Evolutionary conservation across 2,888 invertebrate genomes (phyloP), one percentile per base, ranked within the genome.

Genomic region (Anagyrus pseudococci): DNA sequence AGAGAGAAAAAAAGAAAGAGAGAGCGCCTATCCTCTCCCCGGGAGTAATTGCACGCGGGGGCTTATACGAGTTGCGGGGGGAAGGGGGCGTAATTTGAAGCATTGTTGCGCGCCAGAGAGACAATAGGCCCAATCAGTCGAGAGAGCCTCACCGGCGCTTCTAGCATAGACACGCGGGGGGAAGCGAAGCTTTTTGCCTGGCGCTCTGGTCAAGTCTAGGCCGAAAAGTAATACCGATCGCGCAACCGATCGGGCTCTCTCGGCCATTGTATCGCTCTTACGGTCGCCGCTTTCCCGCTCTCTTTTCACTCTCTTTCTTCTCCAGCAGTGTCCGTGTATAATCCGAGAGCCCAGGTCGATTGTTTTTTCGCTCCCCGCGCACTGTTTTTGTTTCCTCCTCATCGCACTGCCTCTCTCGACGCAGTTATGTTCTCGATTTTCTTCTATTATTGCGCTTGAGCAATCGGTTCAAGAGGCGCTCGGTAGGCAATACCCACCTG

Each of bases 91-190:
- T 58, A 43, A 54, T 58, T 65, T 61, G 41, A 26, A n/a, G 57
- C 29, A 60, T 65, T 65, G 60, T 2, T 40, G 13, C 54, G 6
- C 10, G 4, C 8, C 4, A 20, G 7, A 20, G 49, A 26, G 49
- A 63, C 63, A 63, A 63, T 58, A 17, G 44, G 29, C 41, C 7
- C 47, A 33, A 54, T 58, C 58, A 49, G 41, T 22, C 8, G 26
- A 22, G 20, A 15, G 15, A 43, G 22, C n/a, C n/a, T n/a, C n/a
- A n/a, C n/a, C n/a, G 33, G 33, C 8, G 33, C 33, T 2, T 37
- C 3, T 37, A 37, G 15, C 33, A 15, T n/a, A n/a, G n/a, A n/a
- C n/a, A 37, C 15, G 15, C 33, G 6, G 10, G 4, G 29, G 29
- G 6, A 7, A 29, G 29, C 10, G 29, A 10, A 29, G 29, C 29